phyloP scores from a whole-genome alignment of 2,888 invertebrate species.

The Sphaerophoria rueppellii region DNA sequence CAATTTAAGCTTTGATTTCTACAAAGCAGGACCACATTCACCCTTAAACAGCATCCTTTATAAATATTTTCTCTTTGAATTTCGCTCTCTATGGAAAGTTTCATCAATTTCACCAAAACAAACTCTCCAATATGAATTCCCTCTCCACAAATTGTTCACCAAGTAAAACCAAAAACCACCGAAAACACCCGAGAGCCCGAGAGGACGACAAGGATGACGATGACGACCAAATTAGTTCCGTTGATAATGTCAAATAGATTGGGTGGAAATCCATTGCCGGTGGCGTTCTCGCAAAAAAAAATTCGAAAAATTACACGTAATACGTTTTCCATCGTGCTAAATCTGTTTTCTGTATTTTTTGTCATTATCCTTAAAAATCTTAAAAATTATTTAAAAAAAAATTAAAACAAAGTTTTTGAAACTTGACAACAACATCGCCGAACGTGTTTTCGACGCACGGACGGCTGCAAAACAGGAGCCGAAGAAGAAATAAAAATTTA shows the following conservation, averaged over 20 bases:
- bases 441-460: not conserved
- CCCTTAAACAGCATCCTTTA: constrained; percentile 14
- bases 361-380: not conserved
- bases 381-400: too few relatives aligned
- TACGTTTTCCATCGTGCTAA: constrained; percentile 41
- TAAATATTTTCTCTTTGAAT: not conserved
- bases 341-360: constrained; percentile 3
- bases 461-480: not conserved
- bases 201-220: constrained; percentile 26
- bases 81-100: constrained; percentile 5
- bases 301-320: constrained; percentile 42
- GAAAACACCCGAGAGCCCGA: constrained; percentile 66
- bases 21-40: too few relatives aligned
- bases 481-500: not conserved
- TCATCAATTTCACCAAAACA: constrained; percentile 46
- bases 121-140: constrained; percentile 36
- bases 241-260: constrained; percentile 74
- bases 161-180: constrained; percentile 52
- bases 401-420: too few relatives aligned
- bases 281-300: constrained; percentile 33
- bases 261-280: constrained; percentile 70
- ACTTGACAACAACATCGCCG: constrained; percentile 5
- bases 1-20: not conserved
- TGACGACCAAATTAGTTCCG: constrained; percentile 73
- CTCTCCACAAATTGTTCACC: not conserved